phyloP scores from a whole-genome alignment of 1,140 invertebrate genomes.

The Formica exsecta region DNA sequence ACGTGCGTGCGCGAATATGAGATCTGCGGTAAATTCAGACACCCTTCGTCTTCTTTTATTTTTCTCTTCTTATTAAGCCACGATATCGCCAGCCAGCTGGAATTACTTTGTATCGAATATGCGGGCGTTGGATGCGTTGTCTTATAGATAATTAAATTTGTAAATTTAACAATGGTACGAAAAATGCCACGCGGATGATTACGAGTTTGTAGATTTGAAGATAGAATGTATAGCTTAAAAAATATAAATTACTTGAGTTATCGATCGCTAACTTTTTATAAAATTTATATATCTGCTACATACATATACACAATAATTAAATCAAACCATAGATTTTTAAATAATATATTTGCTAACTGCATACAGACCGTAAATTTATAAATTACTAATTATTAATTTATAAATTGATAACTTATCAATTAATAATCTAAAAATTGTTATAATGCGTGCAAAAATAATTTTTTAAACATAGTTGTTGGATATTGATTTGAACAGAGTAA shows the following conservation, averaged over 20 bases:
- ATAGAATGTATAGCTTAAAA: background rate
- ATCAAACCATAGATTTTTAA: background rate
- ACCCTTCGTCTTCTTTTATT: no score
- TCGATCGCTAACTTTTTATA: background rate
- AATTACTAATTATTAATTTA: background rate
- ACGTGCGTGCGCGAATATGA: slow-evolving; percentile 20
- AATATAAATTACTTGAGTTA: background rate
- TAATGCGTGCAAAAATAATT: background rate
- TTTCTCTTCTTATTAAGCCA: no score
- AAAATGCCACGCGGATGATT: background rate
- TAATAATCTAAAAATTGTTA: background rate
- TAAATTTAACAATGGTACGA: background rate
- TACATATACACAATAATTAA: background rate
- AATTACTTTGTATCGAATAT: background rate
- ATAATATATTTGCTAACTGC: background rate
- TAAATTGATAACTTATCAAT: background rate
- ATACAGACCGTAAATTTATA: background rate
- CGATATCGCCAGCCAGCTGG: background rate
- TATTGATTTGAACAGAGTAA: background rate
- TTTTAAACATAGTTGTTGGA: background rate
- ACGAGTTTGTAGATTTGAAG: background rate
- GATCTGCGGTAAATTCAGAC: background rate
- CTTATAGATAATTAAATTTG: background rate
- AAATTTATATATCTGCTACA: background rate
- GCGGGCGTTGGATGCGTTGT: background rate